These are phyloP conservation scores for Isotomurus palustris DNA, from an alignment of 2,888 invertebrate genomes.

Conservation along the genomic window DNA sequence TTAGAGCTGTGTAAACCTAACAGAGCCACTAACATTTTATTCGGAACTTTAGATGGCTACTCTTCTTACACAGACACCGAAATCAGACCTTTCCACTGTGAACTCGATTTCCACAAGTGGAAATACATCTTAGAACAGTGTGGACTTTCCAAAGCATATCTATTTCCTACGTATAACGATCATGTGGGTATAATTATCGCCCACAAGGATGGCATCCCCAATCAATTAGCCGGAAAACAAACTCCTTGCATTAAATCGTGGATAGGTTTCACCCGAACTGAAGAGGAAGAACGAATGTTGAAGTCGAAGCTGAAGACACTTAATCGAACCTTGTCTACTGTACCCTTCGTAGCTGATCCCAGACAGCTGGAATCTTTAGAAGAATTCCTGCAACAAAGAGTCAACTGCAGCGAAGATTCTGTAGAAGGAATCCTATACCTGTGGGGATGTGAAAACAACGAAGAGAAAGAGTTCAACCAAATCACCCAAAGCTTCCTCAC, in stretches of 20 bases:
- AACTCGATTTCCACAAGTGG: slow-evolving; percentile 8
- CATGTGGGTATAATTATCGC: slow-evolving; percentile 13
- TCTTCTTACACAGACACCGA: slow-evolving; percentile 15
- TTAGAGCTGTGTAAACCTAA: slow-evolving; percentile 12
- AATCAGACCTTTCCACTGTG: slow-evolving; percentile 8
- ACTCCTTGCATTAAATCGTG: slow-evolving; percentile 1
- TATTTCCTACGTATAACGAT: slow-evolving; percentile 6
- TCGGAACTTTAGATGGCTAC: slow-evolving; percentile 18
- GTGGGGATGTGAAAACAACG: slow-evolving; percentile 9
- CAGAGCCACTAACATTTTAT: slow-evolving; percentile 11
- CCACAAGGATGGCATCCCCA: background rate
- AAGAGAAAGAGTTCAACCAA: background rate
- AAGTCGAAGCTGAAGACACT: background rate
- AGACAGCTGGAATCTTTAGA: slow-evolving; percentile 4
- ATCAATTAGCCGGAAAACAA: background rate
- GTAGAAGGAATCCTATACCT: slow-evolving; percentile 18
- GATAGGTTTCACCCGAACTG: background rate
- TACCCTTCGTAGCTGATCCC: background rate
- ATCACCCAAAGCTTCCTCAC: background rate
- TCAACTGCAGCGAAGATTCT: too few species aligned
- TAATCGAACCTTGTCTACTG: background rate
- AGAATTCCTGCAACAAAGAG: background rate
- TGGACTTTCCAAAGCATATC: background rate
- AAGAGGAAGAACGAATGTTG: background rate
- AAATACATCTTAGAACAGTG: background rate